phyloP scores from a whole-genome alignment of 2,888 invertebrate genomes.

The Nomada hirtipes region DNA sequence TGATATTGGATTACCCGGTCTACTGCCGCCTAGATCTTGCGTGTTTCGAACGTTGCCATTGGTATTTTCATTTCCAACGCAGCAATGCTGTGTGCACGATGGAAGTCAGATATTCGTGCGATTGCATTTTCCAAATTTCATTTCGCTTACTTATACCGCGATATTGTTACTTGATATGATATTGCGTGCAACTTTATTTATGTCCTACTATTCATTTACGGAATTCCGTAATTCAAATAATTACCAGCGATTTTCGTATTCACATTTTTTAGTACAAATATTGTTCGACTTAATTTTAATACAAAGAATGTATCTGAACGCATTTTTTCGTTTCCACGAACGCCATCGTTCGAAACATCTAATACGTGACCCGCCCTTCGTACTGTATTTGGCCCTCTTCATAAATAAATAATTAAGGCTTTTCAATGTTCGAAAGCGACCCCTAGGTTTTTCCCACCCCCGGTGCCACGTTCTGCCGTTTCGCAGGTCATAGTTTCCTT shows the following conservation, averaged over 20 bases:
- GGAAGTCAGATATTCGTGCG: too few species aligned
- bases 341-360: slow-evolving; percentile 3
- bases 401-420: slow-evolving; percentile 56
- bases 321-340: slow-evolving; percentile 10
- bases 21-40: slow-evolving; percentile 1
- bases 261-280: too few species aligned
- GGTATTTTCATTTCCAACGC: neutral
- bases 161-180: too few species aligned
- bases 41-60: slow-evolving; percentile 12
- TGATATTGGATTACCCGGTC: slow-evolving; percentile 25
- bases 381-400: neutral
- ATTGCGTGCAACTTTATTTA: neutral
- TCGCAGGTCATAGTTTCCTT: slow-evolving; percentile 62
- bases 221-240: too few species aligned
- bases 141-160: too few species aligned
- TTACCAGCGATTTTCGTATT: too few species aligned
- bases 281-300: too few species aligned
- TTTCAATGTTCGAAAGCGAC: slow-evolving; percentile 38
- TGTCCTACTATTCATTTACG: neutral
- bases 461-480: neutral
- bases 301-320: neutral
- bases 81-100: too few species aligned
- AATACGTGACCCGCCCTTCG: neutral
- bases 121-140: too few species aligned
- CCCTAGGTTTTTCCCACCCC: slow-evolving; percentile 11